These are phyloP conservation scores for Graphium colonna DNA, from an alignment of 2,888 invertebrate genomes.

Conservation along the genomic window DNA sequence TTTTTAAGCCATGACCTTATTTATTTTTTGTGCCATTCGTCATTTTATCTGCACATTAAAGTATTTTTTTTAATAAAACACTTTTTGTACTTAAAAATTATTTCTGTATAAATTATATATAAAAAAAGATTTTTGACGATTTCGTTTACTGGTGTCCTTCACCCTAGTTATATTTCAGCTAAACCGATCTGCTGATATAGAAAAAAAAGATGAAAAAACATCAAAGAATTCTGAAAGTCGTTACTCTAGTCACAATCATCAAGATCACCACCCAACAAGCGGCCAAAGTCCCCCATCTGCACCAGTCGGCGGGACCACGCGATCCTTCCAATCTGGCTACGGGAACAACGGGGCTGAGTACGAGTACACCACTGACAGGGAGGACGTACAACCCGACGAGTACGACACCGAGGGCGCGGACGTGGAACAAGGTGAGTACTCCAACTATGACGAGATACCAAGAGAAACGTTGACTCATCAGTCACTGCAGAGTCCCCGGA, in stretches of 20 bases:
- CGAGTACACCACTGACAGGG: conserved; percentile 62
- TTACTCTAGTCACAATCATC: conserved; percentile 50
- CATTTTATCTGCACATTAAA: too few species aligned
- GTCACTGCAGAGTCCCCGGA: conserved; percentile 51
- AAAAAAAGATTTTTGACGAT: too few species aligned
- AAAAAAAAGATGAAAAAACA: conserved; percentile 38
- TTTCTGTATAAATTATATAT: too few species aligned
- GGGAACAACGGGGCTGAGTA: conserved; percentile 49
- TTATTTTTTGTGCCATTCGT: too few species aligned
- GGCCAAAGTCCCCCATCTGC: conserved; percentile 36
- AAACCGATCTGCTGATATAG: too few species aligned
- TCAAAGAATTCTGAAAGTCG: conserved; percentile 43
- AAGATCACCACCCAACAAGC: conserved; percentile 58
- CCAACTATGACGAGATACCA: conserved; percentile 81
- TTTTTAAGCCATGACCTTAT: too few species aligned
- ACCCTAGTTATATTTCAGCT: too few species aligned
- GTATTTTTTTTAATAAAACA: too few species aligned
- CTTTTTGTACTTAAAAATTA: too few species aligned
- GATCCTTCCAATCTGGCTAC: conserved; percentile 56
- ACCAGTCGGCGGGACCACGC: conserved; percentile 50
- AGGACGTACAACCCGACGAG: conserved; percentile 54
- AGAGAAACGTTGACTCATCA: conserved; percentile 54
- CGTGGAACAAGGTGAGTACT: conserved; percentile 72
- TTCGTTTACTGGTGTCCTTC: too few species aligned
- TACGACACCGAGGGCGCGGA: conserved; percentile 61